Base-by-base conservation (phyloP, 2,888 invertebrate species). In the Camptogramma bilineatum region DNA sequence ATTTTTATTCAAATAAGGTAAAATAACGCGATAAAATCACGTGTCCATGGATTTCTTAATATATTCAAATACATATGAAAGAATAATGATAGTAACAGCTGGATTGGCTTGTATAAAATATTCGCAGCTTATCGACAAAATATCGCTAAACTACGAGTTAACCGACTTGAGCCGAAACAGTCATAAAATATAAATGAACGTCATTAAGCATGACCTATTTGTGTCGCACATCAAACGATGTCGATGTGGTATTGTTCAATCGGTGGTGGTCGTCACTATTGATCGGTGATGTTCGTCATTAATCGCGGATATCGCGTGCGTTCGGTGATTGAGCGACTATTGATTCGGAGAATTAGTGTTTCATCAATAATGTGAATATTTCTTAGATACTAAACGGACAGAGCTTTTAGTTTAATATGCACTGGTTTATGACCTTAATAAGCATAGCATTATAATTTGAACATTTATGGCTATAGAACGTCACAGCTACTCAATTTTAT, bases 211-310 rank as follows among this genome's bases (percentile, higher is more conserved):
- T 47, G 55, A 10, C 21, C 58, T 48, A 50, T 58, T 63, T 54
- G 44, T 61, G 57, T 57, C 21, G 44, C 28, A 39, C 52, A 44
- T 61, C 52, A 61, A 63, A 52, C 60, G 48, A 63, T 57, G 64
- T 63, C 56, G 62, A 68, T 63, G 58, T 48, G 47, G 59, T 52
- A 48, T 57, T 54, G 59, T 61, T 62, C 54, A 61, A 24, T 46
- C 58, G 47, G 34, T 44, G 57, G 24, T 57, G 62, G 54, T 42
- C 52, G 52, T 21, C 52, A 55, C 46, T 47, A 56, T 39, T 39
- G 34, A 39, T 39, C 34, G 34, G 48, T 44, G 57, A 44, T 60
- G 62, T 50, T 42, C 52, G 56, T 21, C 52, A 55, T 56, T 47
- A 56, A 62, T 56, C 56, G 56, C 17, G 34, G 16, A 17, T 28